These are phyloP conservation scores for Myoxocephalus aenaeus DNA, from an alignment of 2,797 vertebrate genomes.

Conservation along the genomic window DNA sequence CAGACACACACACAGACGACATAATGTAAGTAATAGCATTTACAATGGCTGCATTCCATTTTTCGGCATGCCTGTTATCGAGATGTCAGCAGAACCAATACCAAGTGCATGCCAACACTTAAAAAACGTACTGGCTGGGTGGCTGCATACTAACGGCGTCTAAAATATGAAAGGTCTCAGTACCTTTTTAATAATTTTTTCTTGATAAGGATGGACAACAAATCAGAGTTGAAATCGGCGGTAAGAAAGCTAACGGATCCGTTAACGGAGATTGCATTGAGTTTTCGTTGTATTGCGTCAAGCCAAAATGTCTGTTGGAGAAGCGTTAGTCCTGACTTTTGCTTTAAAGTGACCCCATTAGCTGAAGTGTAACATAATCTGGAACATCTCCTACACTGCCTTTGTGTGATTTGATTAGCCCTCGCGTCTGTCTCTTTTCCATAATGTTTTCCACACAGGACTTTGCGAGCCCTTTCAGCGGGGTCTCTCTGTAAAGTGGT, in stretches of 20 bases:
- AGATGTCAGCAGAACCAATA: background rate
- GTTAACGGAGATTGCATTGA: background rate
- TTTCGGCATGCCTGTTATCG: background rate
- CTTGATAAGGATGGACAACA: too few species aligned
- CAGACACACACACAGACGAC: constrained; percentile 17
- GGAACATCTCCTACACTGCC: too few species aligned
- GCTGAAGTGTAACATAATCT: background rate
- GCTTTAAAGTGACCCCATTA: background rate
- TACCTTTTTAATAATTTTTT: background rate
- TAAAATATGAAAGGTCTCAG: background rate
- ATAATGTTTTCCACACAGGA: background rate
- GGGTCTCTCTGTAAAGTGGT: constrained; percentile 4
- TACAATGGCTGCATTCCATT: constrained; percentile 2
- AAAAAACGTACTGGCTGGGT: background rate
- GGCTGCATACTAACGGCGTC: background rate
- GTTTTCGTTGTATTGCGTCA: background rate
- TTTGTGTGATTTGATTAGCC: background rate
- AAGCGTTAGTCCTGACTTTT: background rate
- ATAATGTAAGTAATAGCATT: background rate
- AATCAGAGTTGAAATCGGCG: too few species aligned
- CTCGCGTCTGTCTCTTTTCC: background rate
- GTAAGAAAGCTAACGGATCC: too few species aligned
- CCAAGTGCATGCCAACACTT: background rate
- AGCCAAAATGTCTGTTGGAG: background rate
- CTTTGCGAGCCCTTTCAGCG: background rate